A percentile compares a stretch with the other conserved stretches of the same genome.
phyloP scores from a whole-genome alignment of 2,113 vertebrate species.

The Dinomys branickii region DNA sequence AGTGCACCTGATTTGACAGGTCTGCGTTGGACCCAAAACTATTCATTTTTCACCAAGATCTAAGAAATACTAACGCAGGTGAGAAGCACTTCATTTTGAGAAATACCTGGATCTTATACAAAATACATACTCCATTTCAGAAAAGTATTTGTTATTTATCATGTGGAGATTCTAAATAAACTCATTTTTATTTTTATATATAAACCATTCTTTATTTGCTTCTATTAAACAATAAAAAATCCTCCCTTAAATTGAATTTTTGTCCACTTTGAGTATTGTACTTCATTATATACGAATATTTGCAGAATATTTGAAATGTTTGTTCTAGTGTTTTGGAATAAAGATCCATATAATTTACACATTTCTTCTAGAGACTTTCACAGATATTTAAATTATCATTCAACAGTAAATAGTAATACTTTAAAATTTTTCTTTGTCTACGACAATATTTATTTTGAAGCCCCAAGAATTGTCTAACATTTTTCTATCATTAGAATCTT shows the following conservation, averaged over 20 bases:
- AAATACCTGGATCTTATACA: neutral
- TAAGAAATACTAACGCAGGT: neutral
- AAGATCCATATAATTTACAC: neutral
- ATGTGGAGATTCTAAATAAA: constrained; percentile 25
- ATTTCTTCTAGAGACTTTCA: neutral
- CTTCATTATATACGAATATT: neutral
- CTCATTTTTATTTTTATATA: constrained; percentile 43
- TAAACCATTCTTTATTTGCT: neutral
- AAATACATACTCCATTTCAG: neutral
- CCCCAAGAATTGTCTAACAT: neutral
- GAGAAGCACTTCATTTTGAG: neutral
- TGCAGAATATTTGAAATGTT: constrained; percentile 13
- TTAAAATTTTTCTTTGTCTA: constrained; percentile 33
- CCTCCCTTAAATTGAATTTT: neutral
- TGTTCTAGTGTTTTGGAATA: constrained; percentile 17
- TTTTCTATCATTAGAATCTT: neutral
- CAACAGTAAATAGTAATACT: neutral
- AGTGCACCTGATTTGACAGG: neutral
- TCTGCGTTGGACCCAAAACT: neutral
- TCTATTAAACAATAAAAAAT: neutral
- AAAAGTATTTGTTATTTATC: constrained; percentile 44
- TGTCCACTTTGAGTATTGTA: neutral
- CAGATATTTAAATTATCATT: neutral
- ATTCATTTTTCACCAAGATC: neutral
- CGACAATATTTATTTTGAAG: constrained; percentile 43